These are phyloP conservation scores for Caenorhabditis panamensis DNA, from an alignment of 2,888 invertebrate genomes.

Conservation along the genomic window DNA sequence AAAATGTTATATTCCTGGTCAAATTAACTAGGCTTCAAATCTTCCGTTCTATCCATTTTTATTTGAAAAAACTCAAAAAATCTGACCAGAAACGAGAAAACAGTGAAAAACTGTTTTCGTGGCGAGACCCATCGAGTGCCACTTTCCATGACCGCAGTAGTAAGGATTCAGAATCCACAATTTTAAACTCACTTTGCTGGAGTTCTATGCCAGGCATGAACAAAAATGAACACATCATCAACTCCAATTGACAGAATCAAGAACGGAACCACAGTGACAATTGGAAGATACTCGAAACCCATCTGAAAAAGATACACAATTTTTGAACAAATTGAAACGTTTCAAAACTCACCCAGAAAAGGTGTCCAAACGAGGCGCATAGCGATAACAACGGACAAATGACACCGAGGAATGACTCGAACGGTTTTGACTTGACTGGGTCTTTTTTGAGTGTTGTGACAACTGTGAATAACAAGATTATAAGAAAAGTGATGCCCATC, in stretches of 20 bases:
- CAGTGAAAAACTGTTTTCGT: too few relatives aligned
- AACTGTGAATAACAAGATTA: slow-evolving; percentile 79
- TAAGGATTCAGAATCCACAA: too few relatives aligned
- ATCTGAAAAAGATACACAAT: slow-evolving; percentile 63
- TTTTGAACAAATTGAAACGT: not conserved
- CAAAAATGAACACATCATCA: slow-evolving; percentile 81
- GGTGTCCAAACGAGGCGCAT: slow-evolving; percentile 77
- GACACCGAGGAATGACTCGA: slow-evolving; percentile 80
- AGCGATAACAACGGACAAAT: slow-evolving; percentile 80
- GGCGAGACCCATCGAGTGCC: too few relatives aligned
- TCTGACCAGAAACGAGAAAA: too few relatives aligned
- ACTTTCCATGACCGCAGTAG: too few relatives aligned
- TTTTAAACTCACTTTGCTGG: slow-evolving; percentile 67
- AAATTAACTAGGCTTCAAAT: too few relatives aligned
- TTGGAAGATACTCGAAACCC: slow-evolving; percentile 80
- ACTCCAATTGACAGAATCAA: slow-evolving; percentile 80
- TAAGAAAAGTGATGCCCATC: slow-evolving; percentile 77
- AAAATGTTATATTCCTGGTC: too few relatives aligned
- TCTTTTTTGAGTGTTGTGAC: slow-evolving; percentile 74
- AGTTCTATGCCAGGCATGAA: slow-evolving; percentile 79
- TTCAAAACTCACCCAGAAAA: slow-evolving; percentile 76
- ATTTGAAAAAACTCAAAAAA: too few relatives aligned
- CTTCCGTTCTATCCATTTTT: too few relatives aligned
- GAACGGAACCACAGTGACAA: slow-evolving; percentile 81
- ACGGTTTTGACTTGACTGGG: slow-evolving; percentile 74